These are phyloP conservation scores for Hippocampus comes DNA, from an alignment of 2,113 vertebrate genomes.

Conservation along the genomic window DNA sequence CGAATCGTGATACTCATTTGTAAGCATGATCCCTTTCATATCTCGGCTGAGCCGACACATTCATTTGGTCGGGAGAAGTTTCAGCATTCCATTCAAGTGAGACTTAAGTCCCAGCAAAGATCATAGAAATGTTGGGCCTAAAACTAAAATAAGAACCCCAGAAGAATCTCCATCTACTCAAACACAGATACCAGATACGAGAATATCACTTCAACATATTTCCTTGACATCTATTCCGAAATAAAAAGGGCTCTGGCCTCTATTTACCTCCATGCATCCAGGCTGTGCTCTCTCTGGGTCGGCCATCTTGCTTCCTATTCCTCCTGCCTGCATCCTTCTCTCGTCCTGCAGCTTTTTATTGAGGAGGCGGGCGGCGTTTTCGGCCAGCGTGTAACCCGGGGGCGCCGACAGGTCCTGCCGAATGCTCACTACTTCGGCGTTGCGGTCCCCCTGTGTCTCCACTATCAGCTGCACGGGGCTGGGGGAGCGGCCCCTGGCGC, in stretches of 20 bases:
- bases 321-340: constrained; percentile 71
- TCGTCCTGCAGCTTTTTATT: constrained; percentile 93
- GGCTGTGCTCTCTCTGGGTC: constrained; percentile 70
- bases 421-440: constrained; percentile 78
- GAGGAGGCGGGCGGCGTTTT: constrained; percentile 89
- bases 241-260: constrained; percentile 36
- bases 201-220: too few species aligned
- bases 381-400: constrained; percentile 86
- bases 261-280: constrained; percentile 91
- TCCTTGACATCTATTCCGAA: too few species aligned
- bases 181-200: too few species aligned
- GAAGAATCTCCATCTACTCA: too few species aligned
- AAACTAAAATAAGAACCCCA: constrained; percentile 27
- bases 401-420: constrained; percentile 91
- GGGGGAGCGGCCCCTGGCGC: constrained; percentile 83
- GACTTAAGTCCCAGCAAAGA: neutral
- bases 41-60: constrained; percentile 7
- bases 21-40: constrained; percentile 8
- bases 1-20: constrained; percentile 1
- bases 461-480: constrained; percentile 84
- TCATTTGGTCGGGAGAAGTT: neutral
- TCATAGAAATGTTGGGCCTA: constrained; percentile 28
- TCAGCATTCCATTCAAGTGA: neutral
- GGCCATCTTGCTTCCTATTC: constrained; percentile 59
- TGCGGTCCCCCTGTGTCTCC: constrained; percentile 82